Conservation (phyloP, 1,140 invertebrate genomes). For the Coboldia fuscipes region DNA sequence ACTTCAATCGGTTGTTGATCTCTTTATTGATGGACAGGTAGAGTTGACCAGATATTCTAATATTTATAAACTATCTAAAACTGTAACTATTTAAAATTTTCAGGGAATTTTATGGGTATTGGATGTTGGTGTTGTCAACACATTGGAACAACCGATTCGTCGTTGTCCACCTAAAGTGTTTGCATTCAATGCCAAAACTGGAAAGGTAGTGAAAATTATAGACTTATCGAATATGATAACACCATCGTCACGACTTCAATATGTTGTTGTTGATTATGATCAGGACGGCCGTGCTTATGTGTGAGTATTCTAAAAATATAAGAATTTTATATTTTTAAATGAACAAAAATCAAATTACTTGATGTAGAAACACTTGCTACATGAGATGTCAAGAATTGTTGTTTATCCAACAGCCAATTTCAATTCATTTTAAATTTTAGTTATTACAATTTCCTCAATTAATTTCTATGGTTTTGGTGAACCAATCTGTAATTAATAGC, state of each 20-base stretch:
- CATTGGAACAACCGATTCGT: conserved; percentile 32
- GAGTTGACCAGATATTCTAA: conserved; percentile 6
- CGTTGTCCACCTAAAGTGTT: conserved; percentile 42
- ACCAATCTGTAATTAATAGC: too few species aligned
- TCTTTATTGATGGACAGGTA: conserved; percentile 27
- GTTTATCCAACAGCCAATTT: too few species aligned
- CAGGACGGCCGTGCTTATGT: conserved; percentile 17
- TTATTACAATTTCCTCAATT: too few species aligned
- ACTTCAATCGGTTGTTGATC: conserved; percentile 34
- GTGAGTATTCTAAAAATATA: conserved; percentile 10
- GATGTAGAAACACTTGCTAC: too few species aligned
- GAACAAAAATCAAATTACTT: too few species aligned
- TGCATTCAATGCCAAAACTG: conserved; percentile 30
- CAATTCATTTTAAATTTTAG: too few species aligned
- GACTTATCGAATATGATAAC: conserved; percentile 29
- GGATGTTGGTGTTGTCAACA: conserved; percentile 41
- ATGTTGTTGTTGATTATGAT: conserved; percentile 28
- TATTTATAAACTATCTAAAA: not conserved
- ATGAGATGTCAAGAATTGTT: too few species aligned
- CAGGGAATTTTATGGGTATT: conserved; percentile 42
- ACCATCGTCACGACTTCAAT: conserved; percentile 32
- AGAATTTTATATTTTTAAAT: not conserved
- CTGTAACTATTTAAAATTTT: conserved; percentile 4
- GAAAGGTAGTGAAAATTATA: conserved; percentile 34
- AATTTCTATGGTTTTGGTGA: too few species aligned